Evolutionary conservation across 2,113 vertebrate genomes (phyloP).

Genomic region (Grammomys surdaster): DNA sequence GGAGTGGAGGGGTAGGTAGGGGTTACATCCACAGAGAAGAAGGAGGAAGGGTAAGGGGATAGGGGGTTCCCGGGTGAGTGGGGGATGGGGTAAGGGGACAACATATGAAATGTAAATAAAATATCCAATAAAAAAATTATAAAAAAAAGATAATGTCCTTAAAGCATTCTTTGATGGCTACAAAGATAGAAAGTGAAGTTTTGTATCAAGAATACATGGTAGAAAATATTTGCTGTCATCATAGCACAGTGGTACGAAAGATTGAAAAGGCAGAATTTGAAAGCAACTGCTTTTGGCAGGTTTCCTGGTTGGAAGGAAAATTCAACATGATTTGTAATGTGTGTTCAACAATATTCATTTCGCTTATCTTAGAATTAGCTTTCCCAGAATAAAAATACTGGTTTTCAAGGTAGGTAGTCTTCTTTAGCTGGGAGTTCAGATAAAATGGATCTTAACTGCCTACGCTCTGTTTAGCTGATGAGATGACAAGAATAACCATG

Average conservation of each 20-base stretch:
- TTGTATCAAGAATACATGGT: not conserved
- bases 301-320: constrained; percentile 40
- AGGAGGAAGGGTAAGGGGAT: too few relatives aligned
- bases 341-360: constrained; percentile 54
- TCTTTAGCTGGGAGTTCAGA: constrained; percentile 52
- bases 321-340: constrained; percentile 40
- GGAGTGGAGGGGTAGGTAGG: too few relatives aligned
- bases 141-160: not conserved
- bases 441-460: constrained; percentile 53
- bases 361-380: constrained; percentile 59
- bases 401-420: constrained; percentile 59
- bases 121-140: too few relatives aligned
- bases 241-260: not conserved
- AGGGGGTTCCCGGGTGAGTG: too few relatives aligned
- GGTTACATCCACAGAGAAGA: too few relatives aligned
- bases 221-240: not conserved
- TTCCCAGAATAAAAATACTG: constrained; percentile 73
- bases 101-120: too few relatives aligned
- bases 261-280: not conserved
- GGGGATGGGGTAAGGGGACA: too few relatives aligned
- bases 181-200: not conserved
- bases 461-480: not conserved
- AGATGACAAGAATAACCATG: constrained; percentile 3
- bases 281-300: constrained; percentile 6
- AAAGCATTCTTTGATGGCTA: not conserved